Conservation (phyloP, 2,888 invertebrate genomes). For the Agonopterix heracliana region DNA sequence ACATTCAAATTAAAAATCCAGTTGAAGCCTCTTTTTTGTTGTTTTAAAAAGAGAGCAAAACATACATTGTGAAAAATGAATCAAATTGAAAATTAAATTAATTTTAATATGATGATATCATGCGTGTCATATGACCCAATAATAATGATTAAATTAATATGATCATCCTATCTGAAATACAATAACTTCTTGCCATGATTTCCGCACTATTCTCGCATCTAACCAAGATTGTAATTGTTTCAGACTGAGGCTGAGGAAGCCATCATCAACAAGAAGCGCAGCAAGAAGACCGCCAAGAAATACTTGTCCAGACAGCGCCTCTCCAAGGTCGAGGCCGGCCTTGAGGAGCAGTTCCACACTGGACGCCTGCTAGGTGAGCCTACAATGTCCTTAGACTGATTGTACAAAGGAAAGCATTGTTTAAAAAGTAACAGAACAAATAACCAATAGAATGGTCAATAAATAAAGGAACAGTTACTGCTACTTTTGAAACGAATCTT, state of each 20-base stretch:
- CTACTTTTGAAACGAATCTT: no score
- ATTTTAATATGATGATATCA: slow-evolving; percentile 46
- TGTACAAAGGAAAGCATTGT: not conserved
- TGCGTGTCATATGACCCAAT: slow-evolving; percentile 78
- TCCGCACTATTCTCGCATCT: not conserved
- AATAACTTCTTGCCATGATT: not conserved
- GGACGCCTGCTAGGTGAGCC: slow-evolving; percentile 92
- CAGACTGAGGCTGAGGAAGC: slow-evolving; percentile 97
- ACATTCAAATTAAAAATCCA: no score
- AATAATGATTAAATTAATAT: slow-evolving; percentile 23
- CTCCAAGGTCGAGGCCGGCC: slow-evolving; percentile 93
- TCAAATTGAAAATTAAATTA: no score
- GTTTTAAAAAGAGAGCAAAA: no score
- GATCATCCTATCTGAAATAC: not conserved
- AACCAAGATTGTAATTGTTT: slow-evolving; percentile 22
- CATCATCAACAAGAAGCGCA: slow-evolving; percentile 94
- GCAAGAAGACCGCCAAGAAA: slow-evolving; percentile 94
- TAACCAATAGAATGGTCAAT: not conserved
- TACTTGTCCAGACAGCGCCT: slow-evolving; percentile 94
- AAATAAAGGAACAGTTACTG: not conserved
- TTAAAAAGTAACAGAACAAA: not conserved
- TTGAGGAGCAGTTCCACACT: slow-evolving; percentile 98
- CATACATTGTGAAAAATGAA: no score
- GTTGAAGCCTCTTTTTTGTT: no score
- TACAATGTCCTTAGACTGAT: slow-evolving; percentile 21